Conservation (phyloP, 2,888 invertebrate species). For the Adelphocoris suturalis region DNA sequence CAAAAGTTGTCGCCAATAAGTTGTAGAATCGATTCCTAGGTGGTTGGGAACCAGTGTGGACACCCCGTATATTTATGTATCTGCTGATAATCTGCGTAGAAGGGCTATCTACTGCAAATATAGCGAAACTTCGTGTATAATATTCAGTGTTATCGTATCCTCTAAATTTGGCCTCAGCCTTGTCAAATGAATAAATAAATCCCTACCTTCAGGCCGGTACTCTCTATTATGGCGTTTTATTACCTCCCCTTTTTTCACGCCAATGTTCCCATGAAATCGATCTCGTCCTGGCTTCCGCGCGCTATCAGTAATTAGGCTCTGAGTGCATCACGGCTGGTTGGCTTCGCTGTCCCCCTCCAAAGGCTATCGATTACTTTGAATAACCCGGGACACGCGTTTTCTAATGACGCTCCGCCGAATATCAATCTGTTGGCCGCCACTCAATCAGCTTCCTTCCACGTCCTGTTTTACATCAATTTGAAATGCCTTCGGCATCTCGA, state of each 20-base stretch:
- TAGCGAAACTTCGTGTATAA: no score
- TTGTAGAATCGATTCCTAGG: no score
- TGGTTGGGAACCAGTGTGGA: no score
- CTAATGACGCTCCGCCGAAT: conserved; percentile 3
- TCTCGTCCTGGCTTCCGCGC: background rate
- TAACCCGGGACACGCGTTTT: conserved; percentile 11
- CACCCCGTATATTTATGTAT: no score
- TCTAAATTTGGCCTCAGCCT: no score
- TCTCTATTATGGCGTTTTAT: no score
- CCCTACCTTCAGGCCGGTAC: no score
- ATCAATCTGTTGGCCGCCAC: background rate
- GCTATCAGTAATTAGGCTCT: conserved; percentile 18
- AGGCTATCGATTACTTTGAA: background rate
- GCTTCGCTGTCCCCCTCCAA: background rate
- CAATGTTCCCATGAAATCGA: background rate
- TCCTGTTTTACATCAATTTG: conserved; percentile 14
- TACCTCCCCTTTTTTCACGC: background rate
- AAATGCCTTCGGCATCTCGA: background rate
- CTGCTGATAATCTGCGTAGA: no score
- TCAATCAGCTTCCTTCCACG: conserved; percentile 32
- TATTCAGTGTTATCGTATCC: no score
- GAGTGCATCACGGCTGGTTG: conserved; percentile 30
- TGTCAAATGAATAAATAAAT: no score
- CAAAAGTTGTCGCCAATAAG: no score
- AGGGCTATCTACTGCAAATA: no score